Percentiles rank a stretch among this genome's conserved stretches.
phyloP scores from a whole-genome alignment of 2,888 invertebrate species.

The Imbricaverruca yamaguchii region DNA sequence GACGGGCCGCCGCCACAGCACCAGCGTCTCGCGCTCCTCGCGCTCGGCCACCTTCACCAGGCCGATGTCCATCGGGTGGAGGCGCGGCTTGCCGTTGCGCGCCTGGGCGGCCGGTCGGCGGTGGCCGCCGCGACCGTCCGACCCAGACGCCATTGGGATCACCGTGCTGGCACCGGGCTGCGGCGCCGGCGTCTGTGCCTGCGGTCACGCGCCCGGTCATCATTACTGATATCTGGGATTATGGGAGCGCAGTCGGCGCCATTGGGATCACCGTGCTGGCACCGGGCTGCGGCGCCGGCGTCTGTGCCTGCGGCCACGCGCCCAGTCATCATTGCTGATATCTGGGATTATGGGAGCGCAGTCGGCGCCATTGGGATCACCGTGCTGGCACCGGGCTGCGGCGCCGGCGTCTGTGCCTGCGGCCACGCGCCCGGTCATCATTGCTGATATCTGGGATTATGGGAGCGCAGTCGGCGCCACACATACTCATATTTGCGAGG shows the following conservation, averaged over 20 bases:
- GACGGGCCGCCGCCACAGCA: slow-evolving; percentile 73
- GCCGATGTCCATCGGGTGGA: not conserved
- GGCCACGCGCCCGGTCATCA: no score
- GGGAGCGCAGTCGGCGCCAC: no score
- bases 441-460: no score
- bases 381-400: no score
- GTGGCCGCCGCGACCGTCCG: not conserved
- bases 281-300: not conserved
- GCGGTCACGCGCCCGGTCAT: not conserved
- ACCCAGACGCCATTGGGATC: not conserved
- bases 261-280: not conserved
- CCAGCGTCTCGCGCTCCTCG: slow-evolving; percentile 45
- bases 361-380: no score
- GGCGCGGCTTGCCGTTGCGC: not conserved
- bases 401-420: no score
- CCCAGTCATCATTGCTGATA: no score
- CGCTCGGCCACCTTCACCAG: slow-evolving; percentile 30
- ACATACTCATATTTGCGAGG: no score
- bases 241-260: no score
- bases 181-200: not conserved
- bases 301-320: not conserved
- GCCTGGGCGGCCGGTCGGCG: not conserved
- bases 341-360: no score
- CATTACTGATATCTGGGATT: no score
- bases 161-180: not conserved